Percentiles rank a stretch among this genome's conserved stretches.
These are phyloP conservation scores for Aleadryas rufinucha DNA, from an alignment of 2,113 vertebrate genomes.

Conservation along the genomic window DNA sequence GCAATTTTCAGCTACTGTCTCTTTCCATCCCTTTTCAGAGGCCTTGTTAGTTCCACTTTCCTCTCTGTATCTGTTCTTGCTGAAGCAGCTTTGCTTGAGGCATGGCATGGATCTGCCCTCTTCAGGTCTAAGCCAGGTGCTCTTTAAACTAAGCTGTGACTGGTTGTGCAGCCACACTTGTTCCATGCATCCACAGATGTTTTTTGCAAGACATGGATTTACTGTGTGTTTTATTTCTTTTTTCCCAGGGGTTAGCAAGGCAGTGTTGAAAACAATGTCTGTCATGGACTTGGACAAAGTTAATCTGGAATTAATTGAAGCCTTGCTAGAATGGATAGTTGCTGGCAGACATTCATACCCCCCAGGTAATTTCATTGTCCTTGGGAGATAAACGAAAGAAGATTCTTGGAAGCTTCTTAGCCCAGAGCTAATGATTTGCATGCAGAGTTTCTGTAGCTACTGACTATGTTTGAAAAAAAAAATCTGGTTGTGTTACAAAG, in stretches of 20 bases:
- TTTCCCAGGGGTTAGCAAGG: constrained; percentile 80
- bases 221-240: neutral
- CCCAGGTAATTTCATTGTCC: constrained; percentile 73
- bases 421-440: neutral
- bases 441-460: neutral
- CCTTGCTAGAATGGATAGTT: constrained; percentile 93
- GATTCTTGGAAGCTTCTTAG: neutral
- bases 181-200: neutral
- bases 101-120: neutral
- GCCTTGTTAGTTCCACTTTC: neutral
- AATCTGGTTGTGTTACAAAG: neutral
- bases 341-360: constrained; percentile 86
- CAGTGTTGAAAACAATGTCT: constrained; percentile 88
- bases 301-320: constrained; percentile 94
- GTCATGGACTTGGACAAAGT: constrained; percentile 95
- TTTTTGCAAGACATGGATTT: neutral
- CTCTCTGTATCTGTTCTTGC: neutral
- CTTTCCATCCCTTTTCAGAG: neutral
- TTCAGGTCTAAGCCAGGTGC: neutral
- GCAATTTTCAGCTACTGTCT: neutral
- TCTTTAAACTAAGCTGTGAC: neutral
- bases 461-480: neutral
- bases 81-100: neutral
- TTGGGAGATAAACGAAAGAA: neutral
- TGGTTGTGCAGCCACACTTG: neutral